Evolutionary conservation across 2,797 vertebrate genomes (phyloP).

Genomic region (Philypnodon macrostomus): DNA sequence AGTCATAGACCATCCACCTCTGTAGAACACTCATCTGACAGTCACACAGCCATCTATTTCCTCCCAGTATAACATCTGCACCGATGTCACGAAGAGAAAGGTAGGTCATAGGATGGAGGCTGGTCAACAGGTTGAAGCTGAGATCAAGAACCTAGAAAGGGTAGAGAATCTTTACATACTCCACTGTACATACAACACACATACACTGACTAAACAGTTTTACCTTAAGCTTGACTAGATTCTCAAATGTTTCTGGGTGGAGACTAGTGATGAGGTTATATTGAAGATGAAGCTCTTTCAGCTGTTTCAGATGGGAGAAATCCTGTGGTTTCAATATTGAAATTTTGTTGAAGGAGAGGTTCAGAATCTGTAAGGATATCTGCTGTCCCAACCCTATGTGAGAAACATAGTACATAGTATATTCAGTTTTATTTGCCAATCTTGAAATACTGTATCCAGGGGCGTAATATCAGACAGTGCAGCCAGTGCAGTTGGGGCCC

Average conservation of each 20-base stretch:
- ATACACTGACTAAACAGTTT: constrained; percentile 6
- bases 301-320: constrained; percentile 73
- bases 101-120: constrained; percentile 67
- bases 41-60: constrained; percentile 80
- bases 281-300: constrained; percentile 79
- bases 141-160: constrained; percentile 80
- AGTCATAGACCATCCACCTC: constrained; percentile 62
- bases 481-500: no score
- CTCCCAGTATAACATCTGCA: constrained; percentile 63
- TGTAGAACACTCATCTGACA: constrained; percentile 66
- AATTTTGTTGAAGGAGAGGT: constrained; percentile 83
- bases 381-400: constrained; percentile 65
- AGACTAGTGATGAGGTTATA: constrained; percentile 82
- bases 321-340: constrained; percentile 62
- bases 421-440: no score
- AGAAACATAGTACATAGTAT: constrained; percentile 14
- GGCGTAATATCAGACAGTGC: no score
- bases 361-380: constrained; percentile 73
- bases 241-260: constrained; percentile 78
- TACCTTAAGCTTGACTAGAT: constrained; percentile 82
- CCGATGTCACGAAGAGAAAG: constrained; percentile 71
- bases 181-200: neutral
- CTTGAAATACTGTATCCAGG: no score
- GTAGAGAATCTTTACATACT: neutral
- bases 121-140: constrained; percentile 80